Evolutionary conservation across 2,113 vertebrate genomes (phyloP).

Genomic region (Erythrolamprus reginae): DNA sequence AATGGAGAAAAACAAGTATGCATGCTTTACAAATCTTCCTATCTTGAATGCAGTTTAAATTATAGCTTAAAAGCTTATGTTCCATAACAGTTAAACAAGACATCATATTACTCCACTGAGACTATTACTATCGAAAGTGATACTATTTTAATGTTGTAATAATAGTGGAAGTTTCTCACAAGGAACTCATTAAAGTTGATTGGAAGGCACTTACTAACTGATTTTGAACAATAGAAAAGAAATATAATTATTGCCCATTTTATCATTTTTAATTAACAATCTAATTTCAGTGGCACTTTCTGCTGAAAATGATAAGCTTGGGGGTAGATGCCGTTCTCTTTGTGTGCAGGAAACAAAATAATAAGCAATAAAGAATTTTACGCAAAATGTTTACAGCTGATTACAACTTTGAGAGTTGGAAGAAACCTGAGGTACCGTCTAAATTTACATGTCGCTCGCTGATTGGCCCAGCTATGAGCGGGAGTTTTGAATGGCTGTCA

Average conservation of each 20-base stretch:
- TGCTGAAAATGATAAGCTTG: neutral
- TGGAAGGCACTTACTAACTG: neutral
- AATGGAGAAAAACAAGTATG: neutral
- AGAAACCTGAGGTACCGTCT: no score
- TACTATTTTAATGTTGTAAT: constrained; percentile 16
- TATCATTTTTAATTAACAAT: constrained; percentile 14
- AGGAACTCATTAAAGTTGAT: constrained; percentile 21
- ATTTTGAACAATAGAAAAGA: neutral
- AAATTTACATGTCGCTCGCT: no score
- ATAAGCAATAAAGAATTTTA: neutral
- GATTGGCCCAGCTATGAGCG: no score
- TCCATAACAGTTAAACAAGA: constrained; percentile 1
- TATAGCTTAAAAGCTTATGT: neutral
- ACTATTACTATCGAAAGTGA: neutral
- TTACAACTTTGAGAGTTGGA: neutral
- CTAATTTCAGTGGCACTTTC: constrained; percentile 2
- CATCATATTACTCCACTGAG: neutral
- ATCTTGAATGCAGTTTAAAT: neutral
- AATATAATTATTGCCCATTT: constrained; percentile 10
- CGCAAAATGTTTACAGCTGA: neutral
- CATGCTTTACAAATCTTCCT: neutral
- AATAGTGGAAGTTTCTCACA: constrained; percentile 13
- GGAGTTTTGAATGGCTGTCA: no score
- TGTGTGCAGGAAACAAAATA: neutral
- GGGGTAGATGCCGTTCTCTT: neutral